Evolutionary conservation across 2,888 invertebrate species (phyloP), one percentile per base, ranked within the genome.

Genomic region (Scrobipalpa atriplicella): DNA sequence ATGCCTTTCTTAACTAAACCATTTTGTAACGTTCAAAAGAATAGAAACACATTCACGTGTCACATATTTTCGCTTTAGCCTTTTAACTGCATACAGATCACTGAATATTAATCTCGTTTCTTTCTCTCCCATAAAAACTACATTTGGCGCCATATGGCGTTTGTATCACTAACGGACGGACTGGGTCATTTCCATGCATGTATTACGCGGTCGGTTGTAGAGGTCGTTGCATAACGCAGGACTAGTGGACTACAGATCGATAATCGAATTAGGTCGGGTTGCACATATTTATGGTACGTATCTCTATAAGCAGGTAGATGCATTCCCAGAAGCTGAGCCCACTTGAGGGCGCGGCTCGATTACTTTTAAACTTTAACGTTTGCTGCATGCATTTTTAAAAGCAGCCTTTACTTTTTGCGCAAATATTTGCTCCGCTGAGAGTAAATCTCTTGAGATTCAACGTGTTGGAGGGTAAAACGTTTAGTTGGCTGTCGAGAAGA

Each of bases 261-360:
- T 84, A 78, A 80, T 81, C 75, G 78, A 85, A 86, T 78, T 79
- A 75, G 81, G 85, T 83, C 79, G 88, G 80, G 78, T 82, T 81
- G 77, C 78, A 72, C 81, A 84, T 85, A 84, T 84, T 85, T 85
- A 83, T 82, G 76, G 77, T 79, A 78, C 77, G 80, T 85, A 87
- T 87, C 84, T 84, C 79, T 84, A 85, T 85, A 87, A 88, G 85
- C 92, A 92, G 92, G 92, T 91, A 92, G 91, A 84, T 83, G 82
- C 81, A 83, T 90, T 90, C 90, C 80, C 82, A 83, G 88, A 87
- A 89, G 75, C 80, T 75, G 75, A 82, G 77, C 78, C 80, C 82
- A 82, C 84, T 86, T 77, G 83, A 85, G 79, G 77, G 74, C 74
- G 76, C 75, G 71, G 75, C 72, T 70, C 73, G 73, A 70, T 70